Evolutionary conservation across 2,888 invertebrate genomes (phyloP).

Genomic region (Drosophila koepferae): DNA sequence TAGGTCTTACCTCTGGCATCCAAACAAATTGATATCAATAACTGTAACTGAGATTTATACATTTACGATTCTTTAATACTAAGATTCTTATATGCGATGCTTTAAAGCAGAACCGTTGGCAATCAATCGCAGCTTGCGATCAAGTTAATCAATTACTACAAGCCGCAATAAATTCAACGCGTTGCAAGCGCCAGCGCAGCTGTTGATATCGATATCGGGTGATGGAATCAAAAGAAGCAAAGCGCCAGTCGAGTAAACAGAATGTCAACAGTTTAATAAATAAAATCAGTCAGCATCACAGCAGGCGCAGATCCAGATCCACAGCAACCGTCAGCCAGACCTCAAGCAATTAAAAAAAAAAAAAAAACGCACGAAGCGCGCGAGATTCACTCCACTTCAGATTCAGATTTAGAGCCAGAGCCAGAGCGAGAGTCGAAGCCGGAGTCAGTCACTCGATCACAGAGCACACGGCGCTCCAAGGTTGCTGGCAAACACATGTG

Average conservation of each 20-base stretch:
- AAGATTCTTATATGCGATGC: slow-evolving; percentile 7
- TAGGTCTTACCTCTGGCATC: background rate
- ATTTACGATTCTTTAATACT: background rate
- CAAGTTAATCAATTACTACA: slow-evolving; percentile 63
- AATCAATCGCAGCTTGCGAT: slow-evolving; percentile 47
- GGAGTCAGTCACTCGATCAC: slow-evolving; percentile 33
- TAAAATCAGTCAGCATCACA: slow-evolving; percentile 74
- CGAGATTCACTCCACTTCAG: slow-evolving; percentile 40
- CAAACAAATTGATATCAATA: background rate
- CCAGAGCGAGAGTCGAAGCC: slow-evolving; percentile 8
- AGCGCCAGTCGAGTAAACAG: slow-evolving; percentile 58
- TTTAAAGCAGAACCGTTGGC: slow-evolving; percentile 21
- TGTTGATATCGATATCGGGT: slow-evolving; percentile 63
- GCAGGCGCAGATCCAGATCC: slow-evolving; percentile 39
- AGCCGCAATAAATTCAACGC: slow-evolving; percentile 66
- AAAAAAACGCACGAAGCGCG: slow-evolving; percentile 31
- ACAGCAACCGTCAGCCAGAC: slow-evolving; percentile 11
- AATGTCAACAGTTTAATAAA: slow-evolving; percentile 82
- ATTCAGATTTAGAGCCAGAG: slow-evolving; percentile 19
- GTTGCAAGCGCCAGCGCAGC: slow-evolving; percentile 60
- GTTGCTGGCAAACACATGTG: slow-evolving; percentile 40
- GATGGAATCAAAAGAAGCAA: slow-evolving; percentile 40
- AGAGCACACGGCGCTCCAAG: slow-evolving; percentile 37
- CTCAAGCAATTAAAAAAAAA: slow-evolving; percentile 63
- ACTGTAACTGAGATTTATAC: background rate